Conservation (phyloP, 1,140 invertebrate species). For the Luehdorfia chinensis region DNA sequence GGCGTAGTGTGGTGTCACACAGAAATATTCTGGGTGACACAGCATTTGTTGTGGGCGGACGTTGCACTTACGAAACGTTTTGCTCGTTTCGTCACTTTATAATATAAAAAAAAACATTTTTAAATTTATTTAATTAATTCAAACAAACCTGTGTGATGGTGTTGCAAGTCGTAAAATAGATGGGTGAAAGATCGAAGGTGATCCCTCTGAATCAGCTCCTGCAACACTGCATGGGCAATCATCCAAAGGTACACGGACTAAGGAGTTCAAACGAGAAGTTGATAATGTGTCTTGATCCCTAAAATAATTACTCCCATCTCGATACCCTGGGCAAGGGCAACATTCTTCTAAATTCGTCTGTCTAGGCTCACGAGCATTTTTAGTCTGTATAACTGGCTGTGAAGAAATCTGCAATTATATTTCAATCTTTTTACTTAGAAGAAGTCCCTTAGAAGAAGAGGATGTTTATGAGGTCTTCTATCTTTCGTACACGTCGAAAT, state of each 20-base stretch:
- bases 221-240: slow-evolving; percentile 39
- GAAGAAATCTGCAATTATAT: slow-evolving; percentile 35
- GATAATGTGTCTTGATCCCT: neutral
- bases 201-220: slow-evolving; percentile 36
- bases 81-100: too few species aligned
- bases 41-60: too few species aligned
- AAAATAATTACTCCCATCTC: neutral
- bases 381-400: slow-evolving; percentile 25
- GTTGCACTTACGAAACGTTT: too few species aligned
- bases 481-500: too few species aligned
- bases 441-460: too few species aligned
- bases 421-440: too few species aligned
- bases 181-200: slow-evolving; percentile 46
- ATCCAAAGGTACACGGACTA: neutral
- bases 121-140: too few species aligned
- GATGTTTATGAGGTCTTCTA: too few species aligned
- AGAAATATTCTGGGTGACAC: too few species aligned
- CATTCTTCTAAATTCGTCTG: slow-evolving; percentile 36
- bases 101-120: too few species aligned
- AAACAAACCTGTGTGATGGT: slow-evolving; percentile 40
- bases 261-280: neutral
- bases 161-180: slow-evolving; percentile 25
- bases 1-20: too few species aligned
- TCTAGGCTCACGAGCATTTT: slow-evolving; percentile 23
- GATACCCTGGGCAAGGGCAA: slow-evolving; percentile 38